These are phyloP conservation scores for Punctoribates punctum DNA, from an alignment of 2,888 invertebrate species.

Conservation along the genomic window DNA sequence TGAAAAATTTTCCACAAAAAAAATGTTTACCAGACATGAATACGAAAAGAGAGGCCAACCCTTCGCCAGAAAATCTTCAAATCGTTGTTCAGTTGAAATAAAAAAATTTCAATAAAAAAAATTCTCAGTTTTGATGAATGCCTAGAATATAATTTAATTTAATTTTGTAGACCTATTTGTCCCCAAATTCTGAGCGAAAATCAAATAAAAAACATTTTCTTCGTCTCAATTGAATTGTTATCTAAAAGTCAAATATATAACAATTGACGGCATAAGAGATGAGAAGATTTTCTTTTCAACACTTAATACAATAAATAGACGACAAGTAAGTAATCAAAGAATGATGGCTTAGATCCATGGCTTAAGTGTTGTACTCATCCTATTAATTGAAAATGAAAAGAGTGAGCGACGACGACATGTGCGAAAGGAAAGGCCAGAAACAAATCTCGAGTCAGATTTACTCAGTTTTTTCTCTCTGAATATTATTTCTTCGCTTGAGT, in stretches of 20 bases:
- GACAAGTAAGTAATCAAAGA: constrained; percentile 27
- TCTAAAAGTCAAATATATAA: constrained; percentile 14
- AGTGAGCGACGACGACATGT: neutral
- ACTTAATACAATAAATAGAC: neutral
- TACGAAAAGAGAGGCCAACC: no score
- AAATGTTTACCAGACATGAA: no score
- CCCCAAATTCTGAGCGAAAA: neutral
- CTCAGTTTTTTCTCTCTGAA: neutral
- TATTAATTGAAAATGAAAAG: constrained; percentile 16
- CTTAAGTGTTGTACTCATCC: constrained; percentile 27
- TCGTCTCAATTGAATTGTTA: neutral
- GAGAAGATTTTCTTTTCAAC: constrained; percentile 20
- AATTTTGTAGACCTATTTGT: neutral
- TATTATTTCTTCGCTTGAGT: neutral
- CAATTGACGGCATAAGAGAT: neutral
- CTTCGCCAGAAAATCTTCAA: no score
- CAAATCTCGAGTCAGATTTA: neutral
- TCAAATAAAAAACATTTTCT: neutral
- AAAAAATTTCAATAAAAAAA: no score
- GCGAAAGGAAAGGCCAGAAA: neutral
- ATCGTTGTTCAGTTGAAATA: no score
- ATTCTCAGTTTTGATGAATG: no score
- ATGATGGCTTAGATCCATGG: constrained; percentile 2
- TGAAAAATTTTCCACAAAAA: no score
- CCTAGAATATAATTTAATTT: no score